Base-by-base conservation (phyloP, 2,797 vertebrate genomes). In the Lacerta agilis region DNA sequence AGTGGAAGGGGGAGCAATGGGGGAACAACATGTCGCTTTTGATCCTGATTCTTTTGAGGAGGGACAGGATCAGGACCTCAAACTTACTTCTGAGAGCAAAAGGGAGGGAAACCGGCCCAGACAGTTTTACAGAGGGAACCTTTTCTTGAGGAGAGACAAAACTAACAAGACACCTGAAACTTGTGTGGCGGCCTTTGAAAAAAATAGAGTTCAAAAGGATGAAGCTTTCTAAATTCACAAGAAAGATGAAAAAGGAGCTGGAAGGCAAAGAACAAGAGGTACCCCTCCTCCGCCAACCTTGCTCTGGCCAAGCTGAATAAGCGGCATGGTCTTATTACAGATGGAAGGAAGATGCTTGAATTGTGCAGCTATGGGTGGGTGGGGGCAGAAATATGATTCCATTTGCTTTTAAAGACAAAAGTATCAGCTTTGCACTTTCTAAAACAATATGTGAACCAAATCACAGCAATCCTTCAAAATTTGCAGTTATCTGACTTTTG, bases 91-190 rank as follows among this genome's bases (percentile, higher is more conserved):
- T 90, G 10, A 0, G 43, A 73, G 55, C 33, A 88, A 84, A 89
- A 82, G 38, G 72, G 58, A 55, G 49, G 66, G 8, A 95, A 85
- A 55, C 61, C 90, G 88, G 91, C 92, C 89, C 88, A 90, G 86
- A 90, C 76, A 87, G 90, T 93, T 91, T 91, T 87, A 27, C 55
- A 90, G 89, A 79, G 33, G 13, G 86, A 83, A 93, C 82, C 38
- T 71, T 3, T 89, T 88, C 90, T 64, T 86, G 85, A n/a, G 84
- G 77, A 91, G 86, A 86, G 90, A 89, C 79, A 87, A 93, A 88
- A 80, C 88, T 94, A 92, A 88, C 80, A 94, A 92, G 92, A 73
- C 86, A 89, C 89, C 90, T 92, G 93, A 90, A 95, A 93, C 86
- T 95, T 76, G 13, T 71, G 33, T 93, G 90, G 90, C 88, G 83